A percentile compares a stretch with the other conserved stretches of the same genome.
phyloP scores from a whole-genome alignment of 2,797 vertebrate genomes.

The Typhlichthys subterraneus region DNA sequence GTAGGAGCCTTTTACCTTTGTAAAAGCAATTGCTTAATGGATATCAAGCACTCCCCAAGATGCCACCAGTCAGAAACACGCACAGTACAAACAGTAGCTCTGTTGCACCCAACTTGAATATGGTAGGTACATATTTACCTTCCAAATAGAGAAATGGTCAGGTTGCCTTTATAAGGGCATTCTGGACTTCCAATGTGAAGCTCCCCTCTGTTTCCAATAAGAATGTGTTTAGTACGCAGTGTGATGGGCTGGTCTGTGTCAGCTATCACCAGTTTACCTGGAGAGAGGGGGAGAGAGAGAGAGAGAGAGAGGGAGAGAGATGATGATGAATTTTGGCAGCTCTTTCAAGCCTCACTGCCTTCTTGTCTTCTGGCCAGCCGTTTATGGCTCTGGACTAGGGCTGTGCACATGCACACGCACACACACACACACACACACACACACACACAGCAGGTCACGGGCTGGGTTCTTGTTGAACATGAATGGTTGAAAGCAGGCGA shows the following conservation, averaged over 20 bases:
- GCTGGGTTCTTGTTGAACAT: slow-evolving; percentile 2
- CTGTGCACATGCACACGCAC: slow-evolving; percentile 19
- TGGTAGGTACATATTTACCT: slow-evolving; percentile 74
- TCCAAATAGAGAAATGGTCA: slow-evolving; percentile 88
- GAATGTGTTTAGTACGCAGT: slow-evolving; percentile 87
- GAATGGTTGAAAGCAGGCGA: not conserved
- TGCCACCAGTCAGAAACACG: too few species aligned
- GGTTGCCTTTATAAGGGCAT: slow-evolving; percentile 88
- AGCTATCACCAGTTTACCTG: slow-evolving; percentile 91
- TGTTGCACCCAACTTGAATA: not conserved
- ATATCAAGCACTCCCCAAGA: too few species aligned
- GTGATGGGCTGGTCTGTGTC: slow-evolving; percentile 80
- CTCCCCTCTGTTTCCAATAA: slow-evolving; percentile 87
- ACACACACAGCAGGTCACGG: not conserved
- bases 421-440: not conserved
- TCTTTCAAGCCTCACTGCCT: slow-evolving; percentile 40
- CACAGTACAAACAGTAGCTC: not conserved
- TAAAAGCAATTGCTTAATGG: too few species aligned
- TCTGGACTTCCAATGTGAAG: slow-evolving; percentile 87
- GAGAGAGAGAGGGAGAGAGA: not conserved
- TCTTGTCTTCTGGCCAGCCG: slow-evolving; percentile 35
- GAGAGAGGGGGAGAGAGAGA: slow-evolving; percentile 17
- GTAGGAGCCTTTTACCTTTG: too few species aligned
- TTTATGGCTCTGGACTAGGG: slow-evolving; percentile 40
- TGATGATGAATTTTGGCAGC: slow-evolving; percentile 16